Evolutionary conservation across 2,113 vertebrate species (phyloP), one percentile per base, ranked within the genome.

Genomic region (Chinchilla lanigera): DNA sequence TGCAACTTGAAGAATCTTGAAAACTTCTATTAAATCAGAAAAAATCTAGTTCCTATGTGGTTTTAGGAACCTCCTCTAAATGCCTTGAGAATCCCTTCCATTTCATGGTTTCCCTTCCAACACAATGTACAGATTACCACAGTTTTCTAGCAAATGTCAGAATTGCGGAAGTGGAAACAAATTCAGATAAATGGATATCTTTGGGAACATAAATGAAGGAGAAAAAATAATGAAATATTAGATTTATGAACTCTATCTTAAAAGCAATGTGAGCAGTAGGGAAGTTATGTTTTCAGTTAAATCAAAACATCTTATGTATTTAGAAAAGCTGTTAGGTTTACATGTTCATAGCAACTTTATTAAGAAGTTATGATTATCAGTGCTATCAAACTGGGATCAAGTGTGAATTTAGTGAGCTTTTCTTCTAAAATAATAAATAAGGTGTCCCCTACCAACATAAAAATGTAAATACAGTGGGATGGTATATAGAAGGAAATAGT

Each of bases 41-140:
- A 92, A 87, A 73, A 90, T 92, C 75, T 85, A 22, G 7, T 88
- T 89, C 41, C 33, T 69, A 13, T 11, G 61, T 89, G 30, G 6
- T 67, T 33, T 94, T 5, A 80, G 71, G 52, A 60, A 47, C 13
- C 22, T 63, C 1, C 24, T 35, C 33, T 44, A 17, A 93, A 50
- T 71, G 41, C 41, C 20, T 41, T 80, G 13, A 67, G 19, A 90
- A 35, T 71, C 30, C 75, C 20, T 91, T 80, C 47, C 44, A 20
- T 17, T 89, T 30, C 54, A 16, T 89, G 50, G 44, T 93, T 87
- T 63, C 19, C 61, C 89, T 93, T 94, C 20, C 89, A 87, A 87
- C 30, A n/a, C 7, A 71, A 81, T 63, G 9, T 20, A 33, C 17
- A 78, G 5, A 52, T 38, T 7, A 86, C 1, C 35, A 84, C 17